Base-by-base conservation (phyloP, 2,888 invertebrate genomes). In the Ormia ochracea region DNA sequence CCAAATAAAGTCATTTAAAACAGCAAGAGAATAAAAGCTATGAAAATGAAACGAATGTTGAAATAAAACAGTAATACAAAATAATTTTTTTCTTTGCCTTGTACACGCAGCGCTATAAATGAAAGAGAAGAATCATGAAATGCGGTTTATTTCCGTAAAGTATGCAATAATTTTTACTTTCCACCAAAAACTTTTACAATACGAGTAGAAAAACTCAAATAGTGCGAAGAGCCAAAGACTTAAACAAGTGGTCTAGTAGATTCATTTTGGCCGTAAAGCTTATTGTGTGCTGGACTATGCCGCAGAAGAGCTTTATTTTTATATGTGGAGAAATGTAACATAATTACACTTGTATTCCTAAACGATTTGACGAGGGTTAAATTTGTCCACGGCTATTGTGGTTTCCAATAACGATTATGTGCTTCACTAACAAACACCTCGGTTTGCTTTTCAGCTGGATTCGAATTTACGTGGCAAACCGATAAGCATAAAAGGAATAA, bases 121-220 rank as follows among this genome's bases (percentile, higher is more conserved):
- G 66, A 23, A 59, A 52, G 12, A 52, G 48, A 52, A 52, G n/a
- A 73, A 69, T 73, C 66, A 74, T 74, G 85, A 86, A 86, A 85
- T 87, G 87, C 83, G 87, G 87, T 86, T 86, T 86, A 87, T 86
- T 86, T 87, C 85, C 86, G 87, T 86, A 86, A 87, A 87, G 86
- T 86, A 86, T 86, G 86, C 86, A 86, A 87, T 87, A 87, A 86
- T 87, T 86, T 86, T 86, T 85, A 83, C 82, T 84, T 83, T 82
- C 82, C 4, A 6, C 9, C 1, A 82, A 83, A 82, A 82, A 83
- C 82, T 72, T 82, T 59, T 77, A 73, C 54, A 38, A 41, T 33
- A 50, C 50, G 45, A n/a, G n/a, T n/a, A n/a, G n/a, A 70, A 59
- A 63, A 45, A 63, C 31, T 50, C 19, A 52, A 43, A 48, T 2